Percentiles rank a stretch among this genome's conserved stretches.
Conservation (phyloP, 2,797 vertebrate species). For the Acipenser transmontanus region DNA sequence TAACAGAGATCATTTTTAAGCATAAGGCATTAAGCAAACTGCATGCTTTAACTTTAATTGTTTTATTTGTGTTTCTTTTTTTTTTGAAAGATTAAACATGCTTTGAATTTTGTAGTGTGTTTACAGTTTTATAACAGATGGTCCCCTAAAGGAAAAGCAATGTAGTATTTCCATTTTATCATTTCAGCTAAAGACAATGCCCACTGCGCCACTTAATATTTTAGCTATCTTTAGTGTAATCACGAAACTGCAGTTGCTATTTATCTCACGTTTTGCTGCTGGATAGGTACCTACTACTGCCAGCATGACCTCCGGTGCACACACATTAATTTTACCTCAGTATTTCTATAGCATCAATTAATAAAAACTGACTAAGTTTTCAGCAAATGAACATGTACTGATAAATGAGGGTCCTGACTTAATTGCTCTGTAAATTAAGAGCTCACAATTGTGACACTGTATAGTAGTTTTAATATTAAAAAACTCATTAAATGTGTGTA, state of each 20-base stretch:
- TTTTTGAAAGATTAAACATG: conserved; percentile 39
- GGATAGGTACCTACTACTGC: conserved; percentile 61
- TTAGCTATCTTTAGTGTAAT: conserved; percentile 65
- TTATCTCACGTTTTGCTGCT: conserved; percentile 74
- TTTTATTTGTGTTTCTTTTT: conserved; percentile 52
- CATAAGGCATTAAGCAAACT: neutral
- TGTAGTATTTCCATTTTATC: conserved; percentile 52
- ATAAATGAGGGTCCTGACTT: conserved; percentile 94
- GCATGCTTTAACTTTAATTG: conserved; percentile 40
- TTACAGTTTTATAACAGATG: conserved; percentile 65
- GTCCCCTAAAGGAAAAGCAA: conserved; percentile 59
- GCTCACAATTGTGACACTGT: conserved; percentile 86
- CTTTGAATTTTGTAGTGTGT: conserved; percentile 20
- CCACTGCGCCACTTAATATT: conserved; percentile 56
- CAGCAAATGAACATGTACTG: conserved; percentile 86
- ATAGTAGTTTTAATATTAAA: conserved; percentile 96
- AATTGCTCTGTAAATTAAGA: conserved; percentile 99
- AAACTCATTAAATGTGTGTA: conserved; percentile 91
- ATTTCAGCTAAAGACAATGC: conserved; percentile 58
- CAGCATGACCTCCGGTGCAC: conserved; percentile 79
- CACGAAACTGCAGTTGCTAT: conserved; percentile 63
- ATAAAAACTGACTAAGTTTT: conserved; percentile 96
- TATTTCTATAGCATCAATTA: conserved; percentile 86
- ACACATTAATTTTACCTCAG: conserved; percentile 88
- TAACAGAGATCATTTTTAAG: too few species aligned